phyloP scores from a whole-genome alignment of 2,888 invertebrate genomes.

The Asteroscopus sphinx region DNA sequence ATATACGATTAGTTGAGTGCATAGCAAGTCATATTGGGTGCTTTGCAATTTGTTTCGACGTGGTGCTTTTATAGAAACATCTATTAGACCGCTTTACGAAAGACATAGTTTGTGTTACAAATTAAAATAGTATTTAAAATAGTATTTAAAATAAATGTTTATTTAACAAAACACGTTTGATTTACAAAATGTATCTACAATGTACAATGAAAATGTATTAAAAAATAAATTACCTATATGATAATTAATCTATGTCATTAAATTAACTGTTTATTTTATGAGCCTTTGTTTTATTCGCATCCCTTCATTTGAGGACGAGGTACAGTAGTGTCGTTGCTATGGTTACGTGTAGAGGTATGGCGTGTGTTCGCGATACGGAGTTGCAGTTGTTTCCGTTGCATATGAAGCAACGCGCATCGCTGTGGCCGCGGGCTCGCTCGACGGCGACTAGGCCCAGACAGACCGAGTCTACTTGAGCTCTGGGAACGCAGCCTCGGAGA shows the following conservation, averaged over 20 bases:
- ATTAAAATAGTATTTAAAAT: conserved; percentile 4
- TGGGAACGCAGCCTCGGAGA: conserved; percentile 81
- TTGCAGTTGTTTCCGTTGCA: conserved; percentile 84
- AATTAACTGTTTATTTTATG: conserved; percentile 46
- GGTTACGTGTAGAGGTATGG: conserved; percentile 53
- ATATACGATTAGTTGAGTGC: background rate
- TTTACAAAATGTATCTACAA: conserved; percentile 35
- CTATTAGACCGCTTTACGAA: background rate
- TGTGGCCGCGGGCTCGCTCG: conserved; percentile 83
- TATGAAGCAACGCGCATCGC: conserved; percentile 82
- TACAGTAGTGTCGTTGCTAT: conserved; percentile 59
- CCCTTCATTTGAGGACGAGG: conserved; percentile 71
- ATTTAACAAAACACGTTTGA: conserved; percentile 20
- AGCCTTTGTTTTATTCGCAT: conserved; percentile 29
- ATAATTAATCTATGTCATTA: conserved; percentile 51
- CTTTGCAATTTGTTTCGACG: conserved; percentile 7
- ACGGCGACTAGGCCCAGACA: conserved; percentile 80
- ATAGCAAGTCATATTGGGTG: background rate
- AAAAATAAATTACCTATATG: too few species aligned
- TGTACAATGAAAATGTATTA: conserved; percentile 37
- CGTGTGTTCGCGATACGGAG: conserved; percentile 58
- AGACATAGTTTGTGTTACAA: background rate
- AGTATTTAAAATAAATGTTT: conserved; percentile 10
- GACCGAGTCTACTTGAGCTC: conserved; percentile 80
- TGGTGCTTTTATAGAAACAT: conserved; percentile 32